phyloP scores from a whole-genome alignment of 2,797 vertebrate genomes.

The Benthosema pterotum region DNA sequence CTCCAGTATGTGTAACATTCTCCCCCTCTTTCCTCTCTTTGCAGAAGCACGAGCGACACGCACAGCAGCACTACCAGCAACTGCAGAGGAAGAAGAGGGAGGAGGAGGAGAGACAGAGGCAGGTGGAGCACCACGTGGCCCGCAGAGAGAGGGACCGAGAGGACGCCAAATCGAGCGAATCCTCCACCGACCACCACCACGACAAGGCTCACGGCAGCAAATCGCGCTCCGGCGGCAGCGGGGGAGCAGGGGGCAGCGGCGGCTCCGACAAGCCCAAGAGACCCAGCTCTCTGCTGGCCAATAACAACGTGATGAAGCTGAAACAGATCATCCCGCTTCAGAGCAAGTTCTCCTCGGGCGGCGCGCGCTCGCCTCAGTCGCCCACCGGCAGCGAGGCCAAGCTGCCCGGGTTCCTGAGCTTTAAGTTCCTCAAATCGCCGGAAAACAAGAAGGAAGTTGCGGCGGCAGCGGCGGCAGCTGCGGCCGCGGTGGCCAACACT shows the following conservation, averaged over 20 bases:
- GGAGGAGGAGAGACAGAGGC: constrained; percentile 94
- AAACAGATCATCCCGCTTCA: constrained; percentile 98
- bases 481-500: constrained; percentile 22
- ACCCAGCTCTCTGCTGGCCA: constrained; percentile 94
- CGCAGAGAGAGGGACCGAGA: constrained; percentile 90
- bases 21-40: constrained; percentile 7
- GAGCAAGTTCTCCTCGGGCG: constrained; percentile 89
- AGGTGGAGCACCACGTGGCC: constrained; percentile 90
- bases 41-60: constrained; percentile 96
- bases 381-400: constrained; percentile 91
- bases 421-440: constrained; percentile 96
- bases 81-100: constrained; percentile 94
- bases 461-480: constrained; percentile 33
- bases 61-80: constrained; percentile 95
- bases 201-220: constrained; percentile 84
- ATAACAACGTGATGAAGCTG: constrained; percentile 97
- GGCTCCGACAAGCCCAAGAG: constrained; percentile 90
- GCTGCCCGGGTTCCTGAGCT: constrained; percentile 93
- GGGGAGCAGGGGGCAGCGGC: constrained; percentile 60
- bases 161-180: constrained; percentile 81
- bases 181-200: constrained; percentile 81
- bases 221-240: constrained; percentile 77
- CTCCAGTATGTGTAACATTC: no score
- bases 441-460: constrained; percentile 87
- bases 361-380: constrained; percentile 87